Evolutionary conservation across 2,888 invertebrate species (phyloP).

Genomic region (Sphaeridia pumilis): DNA sequence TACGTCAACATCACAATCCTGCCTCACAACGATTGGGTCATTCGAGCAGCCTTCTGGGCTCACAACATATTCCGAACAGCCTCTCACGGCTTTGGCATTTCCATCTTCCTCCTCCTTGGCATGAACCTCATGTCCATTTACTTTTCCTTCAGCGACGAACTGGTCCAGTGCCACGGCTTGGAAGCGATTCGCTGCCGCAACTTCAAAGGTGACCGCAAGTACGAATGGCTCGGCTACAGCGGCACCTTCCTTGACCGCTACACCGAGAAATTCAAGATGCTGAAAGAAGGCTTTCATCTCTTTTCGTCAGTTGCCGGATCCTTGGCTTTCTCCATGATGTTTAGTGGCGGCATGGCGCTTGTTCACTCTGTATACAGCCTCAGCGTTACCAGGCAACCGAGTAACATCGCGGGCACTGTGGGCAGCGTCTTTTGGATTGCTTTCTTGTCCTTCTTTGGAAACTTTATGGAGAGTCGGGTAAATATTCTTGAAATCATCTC

Average conservation of each 20-base stretch:
- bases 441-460: slow-evolving; percentile 8
- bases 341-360: slow-evolving; percentile 1
- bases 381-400: not conserved
- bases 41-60: slow-evolving; percentile 2
- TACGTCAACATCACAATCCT: slow-evolving; percentile 2
- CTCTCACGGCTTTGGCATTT: not conserved
- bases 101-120: slow-evolving; percentile 2
- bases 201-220: not conserved
- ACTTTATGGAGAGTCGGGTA: slow-evolving; percentile 10
- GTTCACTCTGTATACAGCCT: slow-evolving; percentile 9
- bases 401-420: slow-evolving; percentile 5
- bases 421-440: slow-evolving; percentile 5
- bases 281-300: slow-evolving; percentile 3
- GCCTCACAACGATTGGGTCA: slow-evolving; percentile 7
- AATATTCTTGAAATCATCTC: too few relatives aligned
- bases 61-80: slow-evolving; percentile 1
- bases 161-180: slow-evolving; percentile 2
- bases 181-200: not conserved
- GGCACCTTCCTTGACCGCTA: slow-evolving; percentile 3
- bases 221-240: slow-evolving; percentile 2
- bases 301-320: slow-evolving; percentile 3
- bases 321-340: not conserved
- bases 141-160: not conserved
- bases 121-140: slow-evolving; percentile 8
- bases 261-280: slow-evolving; percentile 1